A percentile compares a stretch with the other conserved stretches of the same genome.
phyloP scores from a whole-genome alignment of 2,888 invertebrate genomes.

The Nomada hirtipes region DNA sequence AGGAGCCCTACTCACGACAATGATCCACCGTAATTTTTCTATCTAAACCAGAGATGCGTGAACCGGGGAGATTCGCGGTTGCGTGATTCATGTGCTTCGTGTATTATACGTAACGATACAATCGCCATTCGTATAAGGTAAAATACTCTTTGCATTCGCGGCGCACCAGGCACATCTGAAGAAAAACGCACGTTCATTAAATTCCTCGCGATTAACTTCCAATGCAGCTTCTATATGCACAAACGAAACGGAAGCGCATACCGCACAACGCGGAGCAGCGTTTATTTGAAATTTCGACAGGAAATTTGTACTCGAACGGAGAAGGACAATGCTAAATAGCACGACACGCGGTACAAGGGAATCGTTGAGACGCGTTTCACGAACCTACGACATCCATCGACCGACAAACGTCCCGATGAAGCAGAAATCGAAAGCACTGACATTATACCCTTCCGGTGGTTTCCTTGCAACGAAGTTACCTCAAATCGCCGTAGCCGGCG shows the following conservation, averaged over 20 bases:
- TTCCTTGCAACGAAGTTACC: conserved; percentile 38
- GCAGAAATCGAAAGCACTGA: conserved; percentile 43
- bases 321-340: background rate
- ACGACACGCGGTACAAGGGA: background rate
- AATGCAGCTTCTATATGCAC: no score
- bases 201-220: no score
- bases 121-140: background rate
- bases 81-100: conserved; percentile 10
- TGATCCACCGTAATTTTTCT: conserved; percentile 58
- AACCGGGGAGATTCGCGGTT: conserved; percentile 32
- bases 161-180: no score
- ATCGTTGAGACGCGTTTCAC: background rate
- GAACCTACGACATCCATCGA: conserved; percentile 5
- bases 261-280: no score
- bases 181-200: no score
- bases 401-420: conserved; percentile 14
- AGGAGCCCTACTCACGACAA: conserved; percentile 39
- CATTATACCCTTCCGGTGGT: conserved; percentile 24
- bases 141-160: no score
- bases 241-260: no score
- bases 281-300: no score
- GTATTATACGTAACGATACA: background rate
- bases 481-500: conserved; percentile 18
- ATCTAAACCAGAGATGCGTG: conserved; percentile 48
- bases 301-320: no score